phyloP scores from a whole-genome alignment of 2,797 vertebrate species.

The Helarctos malayanus region DNA sequence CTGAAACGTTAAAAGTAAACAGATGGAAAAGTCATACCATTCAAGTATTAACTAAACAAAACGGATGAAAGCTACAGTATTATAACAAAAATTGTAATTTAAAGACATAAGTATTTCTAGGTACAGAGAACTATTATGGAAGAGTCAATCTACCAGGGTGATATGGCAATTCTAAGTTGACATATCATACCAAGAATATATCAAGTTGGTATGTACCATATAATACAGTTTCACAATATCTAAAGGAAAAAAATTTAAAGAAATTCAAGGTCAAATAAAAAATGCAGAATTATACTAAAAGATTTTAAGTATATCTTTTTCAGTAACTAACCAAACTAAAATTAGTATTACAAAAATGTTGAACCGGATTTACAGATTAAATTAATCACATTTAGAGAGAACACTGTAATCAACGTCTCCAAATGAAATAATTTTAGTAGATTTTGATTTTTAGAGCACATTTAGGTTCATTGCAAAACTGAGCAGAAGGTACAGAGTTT shows the following conservation, averaged over 20 bases:
- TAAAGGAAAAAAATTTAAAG: neutral
- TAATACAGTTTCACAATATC: neutral
- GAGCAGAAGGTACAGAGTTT: neutral
- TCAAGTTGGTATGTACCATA: neutral
- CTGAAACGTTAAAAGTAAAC: neutral
- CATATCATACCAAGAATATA: neutral
- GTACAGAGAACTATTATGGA: neutral
- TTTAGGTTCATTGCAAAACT: neutral
- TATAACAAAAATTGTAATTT: neutral
- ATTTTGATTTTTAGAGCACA: neutral
- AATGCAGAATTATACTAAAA: neutral
- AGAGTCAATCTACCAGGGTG: neutral
- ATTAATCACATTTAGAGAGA: neutral
- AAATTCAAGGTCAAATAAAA: conserved; percentile 30
- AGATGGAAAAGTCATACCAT: neutral
- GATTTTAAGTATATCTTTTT: neutral
- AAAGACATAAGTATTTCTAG: neutral
- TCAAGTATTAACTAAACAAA: neutral
- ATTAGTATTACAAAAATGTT: neutral
- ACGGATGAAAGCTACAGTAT: neutral
- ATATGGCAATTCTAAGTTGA: neutral
- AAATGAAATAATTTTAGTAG: conserved; percentile 29
- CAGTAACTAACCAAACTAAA: conserved; percentile 18
- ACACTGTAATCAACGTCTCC: neutral
- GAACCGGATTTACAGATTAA: neutral